phyloP scores from a whole-genome alignment of 2,797 vertebrate genomes.

The Intellagama lesueurii region DNA sequence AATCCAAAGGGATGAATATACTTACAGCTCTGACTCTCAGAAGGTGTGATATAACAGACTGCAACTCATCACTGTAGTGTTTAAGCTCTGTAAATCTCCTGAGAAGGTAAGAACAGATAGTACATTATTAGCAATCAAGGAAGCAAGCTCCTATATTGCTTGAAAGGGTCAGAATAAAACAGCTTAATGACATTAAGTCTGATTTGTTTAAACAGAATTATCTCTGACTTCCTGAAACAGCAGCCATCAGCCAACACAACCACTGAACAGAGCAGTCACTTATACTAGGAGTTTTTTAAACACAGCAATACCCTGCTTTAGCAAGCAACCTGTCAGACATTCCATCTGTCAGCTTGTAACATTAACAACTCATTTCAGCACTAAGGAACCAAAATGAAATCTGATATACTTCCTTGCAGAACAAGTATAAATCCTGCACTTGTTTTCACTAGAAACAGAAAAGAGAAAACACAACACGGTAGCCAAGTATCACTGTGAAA shows the following conservation, averaged over 20 bases:
- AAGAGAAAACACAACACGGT: neutral
- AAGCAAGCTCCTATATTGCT: constrained; percentile 58
- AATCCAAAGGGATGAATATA: constrained; percentile 66
- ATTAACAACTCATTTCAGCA: neutral
- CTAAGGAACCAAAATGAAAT: neutral
- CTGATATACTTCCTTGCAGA: neutral
- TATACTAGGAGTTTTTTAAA: neutral
- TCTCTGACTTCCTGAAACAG: constrained; percentile 57
- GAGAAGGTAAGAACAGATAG: constrained; percentile 69
- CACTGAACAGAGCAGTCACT: neutral
- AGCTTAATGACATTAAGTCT: constrained; percentile 16
- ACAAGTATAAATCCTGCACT: neutral
- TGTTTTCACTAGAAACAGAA: neutral
- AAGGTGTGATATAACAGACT: constrained; percentile 94
- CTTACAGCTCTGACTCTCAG: constrained; percentile 94
- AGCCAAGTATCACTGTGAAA: neutral
- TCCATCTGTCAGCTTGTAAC: neutral
- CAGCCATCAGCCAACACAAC: constrained; percentile 29
- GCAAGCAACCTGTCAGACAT: neutral
- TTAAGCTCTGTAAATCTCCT: constrained; percentile 95
- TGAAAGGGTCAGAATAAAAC: constrained; percentile 46
- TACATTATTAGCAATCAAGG: constrained; percentile 67
- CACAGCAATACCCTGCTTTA: neutral
- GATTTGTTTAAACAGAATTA: constrained; percentile 48
- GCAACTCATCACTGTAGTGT: constrained; percentile 94